These are phyloP conservation scores for Sinosuthora webbiana DNA, from an alignment of 2,113 vertebrate species.

Conservation along the genomic window DNA sequence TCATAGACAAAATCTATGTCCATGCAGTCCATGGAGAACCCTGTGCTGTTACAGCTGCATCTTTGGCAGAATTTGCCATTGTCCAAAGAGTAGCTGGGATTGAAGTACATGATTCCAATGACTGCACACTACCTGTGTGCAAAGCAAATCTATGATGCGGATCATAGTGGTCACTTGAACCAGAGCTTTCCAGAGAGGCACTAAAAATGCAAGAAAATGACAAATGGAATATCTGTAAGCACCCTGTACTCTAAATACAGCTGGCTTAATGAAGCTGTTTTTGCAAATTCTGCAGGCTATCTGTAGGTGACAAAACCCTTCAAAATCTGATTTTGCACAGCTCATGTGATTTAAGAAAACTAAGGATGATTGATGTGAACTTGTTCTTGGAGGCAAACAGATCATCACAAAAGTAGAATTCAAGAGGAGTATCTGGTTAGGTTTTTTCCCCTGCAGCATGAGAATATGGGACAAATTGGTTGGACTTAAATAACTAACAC, in stretches of 20 bases:
- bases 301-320: not conserved
- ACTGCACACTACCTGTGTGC: not conserved
- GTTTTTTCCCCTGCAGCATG: not conserved
- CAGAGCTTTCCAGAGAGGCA: not conserved
- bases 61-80: not conserved
- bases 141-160: not conserved
- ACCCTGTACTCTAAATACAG: not conserved
- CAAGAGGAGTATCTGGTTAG: not conserved
- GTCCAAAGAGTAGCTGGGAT: not conserved
- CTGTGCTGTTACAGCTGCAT: not conserved
- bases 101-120: not conserved
- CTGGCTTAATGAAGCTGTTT: not conserved
- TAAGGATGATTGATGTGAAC: not conserved
- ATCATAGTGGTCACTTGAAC: not conserved
- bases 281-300: not conserved
- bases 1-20: not conserved
- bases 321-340: not conserved
- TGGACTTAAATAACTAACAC: not conserved
- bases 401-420: not conserved
- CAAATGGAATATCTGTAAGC: not conserved
- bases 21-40: rapidly evolving
- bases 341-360: not conserved
- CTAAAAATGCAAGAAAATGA: not conserved
- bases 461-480: not conserved
- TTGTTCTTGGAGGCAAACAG: not conserved